phyloP scores from a whole-genome alignment of 2,888 invertebrate species.

The Tenthredo notha region DNA sequence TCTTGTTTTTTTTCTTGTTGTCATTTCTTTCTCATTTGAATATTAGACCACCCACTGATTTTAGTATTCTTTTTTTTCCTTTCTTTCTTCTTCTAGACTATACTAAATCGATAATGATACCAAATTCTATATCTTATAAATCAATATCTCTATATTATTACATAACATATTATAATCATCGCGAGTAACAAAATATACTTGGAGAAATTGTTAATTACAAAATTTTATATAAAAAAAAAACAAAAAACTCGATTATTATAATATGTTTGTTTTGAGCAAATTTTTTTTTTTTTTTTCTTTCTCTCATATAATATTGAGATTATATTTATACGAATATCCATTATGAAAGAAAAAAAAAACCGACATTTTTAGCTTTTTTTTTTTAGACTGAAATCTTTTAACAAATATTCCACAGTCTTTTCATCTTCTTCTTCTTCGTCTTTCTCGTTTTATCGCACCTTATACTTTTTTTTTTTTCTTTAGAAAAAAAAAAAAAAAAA shows the following conservation, averaged over 20 bases:
- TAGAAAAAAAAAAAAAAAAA: not conserved
- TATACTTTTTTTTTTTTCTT: constrained; percentile 17
- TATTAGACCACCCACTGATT: no score
- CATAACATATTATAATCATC: not conserved
- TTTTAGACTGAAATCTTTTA: constrained; percentile 44
- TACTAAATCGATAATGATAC: not conserved
- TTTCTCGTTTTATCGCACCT: not conserved
- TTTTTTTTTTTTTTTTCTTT: not conserved
- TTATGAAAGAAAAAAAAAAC: not conserved
- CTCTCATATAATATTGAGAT: not conserved
- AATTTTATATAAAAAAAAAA: not conserved
- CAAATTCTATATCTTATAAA: not conserved
- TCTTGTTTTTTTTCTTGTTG: no score
- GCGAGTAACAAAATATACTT: not conserved
- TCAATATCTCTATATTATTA: not conserved
- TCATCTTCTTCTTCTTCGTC: not conserved
- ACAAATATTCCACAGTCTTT: constrained; percentile 49
- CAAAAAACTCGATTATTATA: not conserved
- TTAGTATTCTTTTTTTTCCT: not conserved
- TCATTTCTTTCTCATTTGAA: no score
- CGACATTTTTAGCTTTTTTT: not conserved
- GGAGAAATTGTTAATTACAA: not conserved
- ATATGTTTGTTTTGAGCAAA: not conserved
- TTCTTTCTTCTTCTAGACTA: not conserved
- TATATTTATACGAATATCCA: not conserved